Evolutionary conservation across 2,797 vertebrate species (phyloP).

Genomic region (Notamacropus eugenii): DNA sequence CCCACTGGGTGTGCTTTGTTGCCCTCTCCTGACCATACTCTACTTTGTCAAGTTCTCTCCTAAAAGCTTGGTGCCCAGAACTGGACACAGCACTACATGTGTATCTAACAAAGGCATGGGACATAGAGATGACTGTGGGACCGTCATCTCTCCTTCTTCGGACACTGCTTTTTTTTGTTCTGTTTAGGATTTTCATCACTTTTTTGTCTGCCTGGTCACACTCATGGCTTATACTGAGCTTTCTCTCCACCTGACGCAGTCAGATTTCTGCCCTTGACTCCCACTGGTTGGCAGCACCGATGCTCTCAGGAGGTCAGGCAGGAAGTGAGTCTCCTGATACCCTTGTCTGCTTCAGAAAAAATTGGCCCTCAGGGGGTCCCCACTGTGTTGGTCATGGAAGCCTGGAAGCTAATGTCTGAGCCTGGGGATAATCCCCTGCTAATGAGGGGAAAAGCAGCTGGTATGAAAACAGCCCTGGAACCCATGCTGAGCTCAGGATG

Average conservation of each 20-base stretch:
- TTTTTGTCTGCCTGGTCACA: background rate
- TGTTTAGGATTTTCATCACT: background rate
- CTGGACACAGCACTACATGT: background rate
- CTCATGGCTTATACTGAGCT: background rate
- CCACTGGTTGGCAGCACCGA: background rate
- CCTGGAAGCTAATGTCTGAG: background rate
- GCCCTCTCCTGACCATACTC: background rate
- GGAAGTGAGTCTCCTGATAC: background rate
- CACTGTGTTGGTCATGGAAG: background rate
- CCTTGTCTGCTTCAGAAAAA: background rate
- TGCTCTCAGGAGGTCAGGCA: background rate
- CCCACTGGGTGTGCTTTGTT: background rate
- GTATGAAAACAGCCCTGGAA: background rate
- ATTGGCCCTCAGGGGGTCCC: background rate
- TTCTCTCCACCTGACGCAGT: background rate
- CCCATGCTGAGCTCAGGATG: background rate
- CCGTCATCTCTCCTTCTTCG: background rate
- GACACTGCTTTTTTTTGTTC: background rate
- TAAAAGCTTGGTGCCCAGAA: background rate
- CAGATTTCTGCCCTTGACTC: background rate
- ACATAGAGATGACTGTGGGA: background rate
- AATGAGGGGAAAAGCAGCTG: background rate
- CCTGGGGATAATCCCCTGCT: background rate
- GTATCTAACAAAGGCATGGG: background rate
- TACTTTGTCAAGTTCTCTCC: background rate